Base-by-base conservation (phyloP, 2,113 vertebrate species). In the Entomyzon cyanotis region DNA sequence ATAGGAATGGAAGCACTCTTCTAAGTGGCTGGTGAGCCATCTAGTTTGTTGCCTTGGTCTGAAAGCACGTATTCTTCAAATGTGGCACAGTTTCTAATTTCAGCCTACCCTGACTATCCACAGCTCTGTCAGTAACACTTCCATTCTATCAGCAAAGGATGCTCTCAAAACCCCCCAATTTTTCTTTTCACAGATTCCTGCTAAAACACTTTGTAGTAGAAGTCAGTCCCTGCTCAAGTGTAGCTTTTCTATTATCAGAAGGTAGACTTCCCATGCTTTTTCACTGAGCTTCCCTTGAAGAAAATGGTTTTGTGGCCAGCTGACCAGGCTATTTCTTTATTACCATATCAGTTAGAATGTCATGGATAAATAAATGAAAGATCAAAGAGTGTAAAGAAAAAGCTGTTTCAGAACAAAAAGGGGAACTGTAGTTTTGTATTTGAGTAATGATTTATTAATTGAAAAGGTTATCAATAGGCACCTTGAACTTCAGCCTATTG, bases 361-460 rank as follows among this genome's bases (percentile, higher is more conserved):
- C 44, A 44, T 39, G 12, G 25, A 30, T 78, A 96, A 82, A 87
- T 68, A 94, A 93, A 67, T 56, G 85, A 81, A 83, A 92, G 65
- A 97, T 90, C 68, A 91, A 96, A 56, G 50, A 85, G 44, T 85
- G 58, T 93, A 93, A 95, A 94, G 52, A 46, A 27, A 67, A 95
- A 84, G 2, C 20, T 80, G 53, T 13, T 96, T 93, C 58, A 47
- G 64, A 91, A 30, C 30, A 77, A 80, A 94, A 79, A 69, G 15
- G 12, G 7, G 4, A 58, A 5, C 5, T 84, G 11, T 81, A 42
- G 31, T 35, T 87, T 95, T 94, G 60, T 94, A 42, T 84, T 95
- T 96, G 84, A 90, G 59, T 75, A 94, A 50, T 91, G 67, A 93
- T 95, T 97, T 91, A 85, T 93, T 76, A 62, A 70, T 93, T 90